Percentiles rank a stretch among this genome's conserved stretches.
Evolutionary conservation across 2,113 vertebrate genomes (phyloP).

Genomic region (Chauna torquata): DNA sequence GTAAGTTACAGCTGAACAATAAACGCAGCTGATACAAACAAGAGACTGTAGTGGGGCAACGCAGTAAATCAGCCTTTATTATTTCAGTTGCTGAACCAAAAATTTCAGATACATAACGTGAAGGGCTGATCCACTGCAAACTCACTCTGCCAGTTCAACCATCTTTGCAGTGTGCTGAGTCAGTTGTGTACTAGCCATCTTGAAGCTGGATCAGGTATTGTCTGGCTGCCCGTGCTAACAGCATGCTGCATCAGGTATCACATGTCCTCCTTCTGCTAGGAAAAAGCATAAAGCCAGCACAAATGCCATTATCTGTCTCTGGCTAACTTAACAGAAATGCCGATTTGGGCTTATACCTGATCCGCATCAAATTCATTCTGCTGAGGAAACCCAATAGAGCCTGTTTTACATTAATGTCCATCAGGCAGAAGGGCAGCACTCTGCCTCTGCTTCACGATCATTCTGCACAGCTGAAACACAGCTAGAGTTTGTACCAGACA

Average conservation of each 20-base stretch:
- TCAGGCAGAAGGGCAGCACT: neutral
- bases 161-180: rapidly evolving
- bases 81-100: neutral
- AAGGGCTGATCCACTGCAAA: neutral
- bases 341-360: neutral
- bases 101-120: rapidly evolving
- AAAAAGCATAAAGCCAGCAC: neutral
- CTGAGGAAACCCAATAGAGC: neutral
- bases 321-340: neutral
- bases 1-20: neutral
- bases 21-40: neutral
- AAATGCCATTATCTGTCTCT: neutral
- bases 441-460: rapidly evolving
- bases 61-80: neutral
- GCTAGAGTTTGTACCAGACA: neutral
- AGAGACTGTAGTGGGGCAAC: neutral
- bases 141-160: neutral
- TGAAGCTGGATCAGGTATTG: neutral
- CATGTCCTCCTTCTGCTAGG: neutral
- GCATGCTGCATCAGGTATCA: rapidly evolving
- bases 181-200: neutral
- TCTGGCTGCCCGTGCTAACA: neutral
- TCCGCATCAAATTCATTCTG: neutral
- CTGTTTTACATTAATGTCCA: neutral
- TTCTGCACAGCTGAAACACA: neutral